Percentiles rank a stretch among this genome's conserved stretches.
Evolutionary conservation across 2,888 invertebrate species (phyloP).

Genomic region (Leistus spinibarbis): DNA sequence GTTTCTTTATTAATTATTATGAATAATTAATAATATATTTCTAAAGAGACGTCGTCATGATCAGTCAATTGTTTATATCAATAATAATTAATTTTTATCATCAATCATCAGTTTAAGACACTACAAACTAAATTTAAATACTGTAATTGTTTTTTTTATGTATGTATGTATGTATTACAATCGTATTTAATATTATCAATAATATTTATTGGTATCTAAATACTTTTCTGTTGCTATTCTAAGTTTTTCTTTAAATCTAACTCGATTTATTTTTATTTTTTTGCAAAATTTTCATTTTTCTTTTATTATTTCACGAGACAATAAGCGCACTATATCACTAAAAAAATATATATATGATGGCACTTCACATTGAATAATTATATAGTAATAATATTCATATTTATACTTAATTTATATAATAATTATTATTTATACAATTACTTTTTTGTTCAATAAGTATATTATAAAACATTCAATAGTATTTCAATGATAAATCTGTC

Average conservation of each 20-base stretch:
- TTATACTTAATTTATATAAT: background rate
- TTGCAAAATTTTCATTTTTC: background rate
- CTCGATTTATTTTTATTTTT: background rate
- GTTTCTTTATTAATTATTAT: background rate
- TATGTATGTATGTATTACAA: conserved; percentile 23
- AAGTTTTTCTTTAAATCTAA: background rate
- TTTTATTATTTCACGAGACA: conserved; percentile 18
- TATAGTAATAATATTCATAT: background rate
- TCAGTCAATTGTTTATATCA: background rate
- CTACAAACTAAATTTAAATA: conserved; percentile 26
- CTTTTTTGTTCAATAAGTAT: background rate
- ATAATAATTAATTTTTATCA: background rate
- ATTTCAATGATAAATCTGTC: background rate
- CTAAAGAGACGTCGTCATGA: background rate
- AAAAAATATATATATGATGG: conserved; percentile 60
- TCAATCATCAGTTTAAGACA: background rate
- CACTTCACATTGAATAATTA: conserved; percentile 49
- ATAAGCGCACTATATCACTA: conserved; percentile 59
- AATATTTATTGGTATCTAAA: conserved; percentile 15
- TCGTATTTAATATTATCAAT: conserved; percentile 23
- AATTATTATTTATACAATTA: background rate
- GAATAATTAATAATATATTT: background rate
- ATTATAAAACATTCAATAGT: background rate
- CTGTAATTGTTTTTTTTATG: conserved; percentile 6
- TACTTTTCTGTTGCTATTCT: background rate